These are phyloP conservation scores for Mus caroli DNA, from an alignment of 2,797 vertebrate genomes.

Conservation along the genomic window DNA sequence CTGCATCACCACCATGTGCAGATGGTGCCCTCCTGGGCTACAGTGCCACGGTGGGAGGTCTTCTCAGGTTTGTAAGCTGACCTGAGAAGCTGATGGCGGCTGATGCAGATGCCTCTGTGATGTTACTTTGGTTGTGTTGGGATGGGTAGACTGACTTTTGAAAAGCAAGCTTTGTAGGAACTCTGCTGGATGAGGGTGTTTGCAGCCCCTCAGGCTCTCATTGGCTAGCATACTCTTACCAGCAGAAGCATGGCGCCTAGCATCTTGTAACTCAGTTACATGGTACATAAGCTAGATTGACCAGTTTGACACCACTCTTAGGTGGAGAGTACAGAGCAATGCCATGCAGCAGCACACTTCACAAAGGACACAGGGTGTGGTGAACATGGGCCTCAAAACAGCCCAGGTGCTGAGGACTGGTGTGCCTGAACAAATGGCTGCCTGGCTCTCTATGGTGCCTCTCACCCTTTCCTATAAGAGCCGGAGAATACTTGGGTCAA, in stretches of 20 bases:
- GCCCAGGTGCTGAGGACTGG: background rate
- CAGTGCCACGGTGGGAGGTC: background rate
- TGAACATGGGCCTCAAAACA: background rate
- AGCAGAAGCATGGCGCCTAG: background rate
- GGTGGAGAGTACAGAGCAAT: background rate
- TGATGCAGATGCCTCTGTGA: background rate
- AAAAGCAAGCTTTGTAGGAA: background rate
- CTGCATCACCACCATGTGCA: background rate
- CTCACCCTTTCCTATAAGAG: background rate
- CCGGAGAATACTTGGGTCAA: too few relatives aligned
- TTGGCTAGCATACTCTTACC: background rate
- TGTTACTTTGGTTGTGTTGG: background rate
- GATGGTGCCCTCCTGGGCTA: background rate
- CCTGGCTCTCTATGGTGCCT: background rate
- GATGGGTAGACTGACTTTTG: background rate
- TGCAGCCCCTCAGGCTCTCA: background rate
- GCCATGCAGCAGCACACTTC: background rate
- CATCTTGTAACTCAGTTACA: background rate
- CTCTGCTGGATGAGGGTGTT: background rate
- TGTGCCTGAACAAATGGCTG: background rate
- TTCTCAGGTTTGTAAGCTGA: background rate
- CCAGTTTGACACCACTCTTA: background rate
- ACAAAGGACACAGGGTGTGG: rapidly evolving
- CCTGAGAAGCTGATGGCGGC: background rate
- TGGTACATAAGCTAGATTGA: background rate